Percentiles rank a stretch among this genome's conserved stretches.
phyloP scores from a whole-genome alignment of 2,888 invertebrate species.

The Palloptera scutellata region DNA sequence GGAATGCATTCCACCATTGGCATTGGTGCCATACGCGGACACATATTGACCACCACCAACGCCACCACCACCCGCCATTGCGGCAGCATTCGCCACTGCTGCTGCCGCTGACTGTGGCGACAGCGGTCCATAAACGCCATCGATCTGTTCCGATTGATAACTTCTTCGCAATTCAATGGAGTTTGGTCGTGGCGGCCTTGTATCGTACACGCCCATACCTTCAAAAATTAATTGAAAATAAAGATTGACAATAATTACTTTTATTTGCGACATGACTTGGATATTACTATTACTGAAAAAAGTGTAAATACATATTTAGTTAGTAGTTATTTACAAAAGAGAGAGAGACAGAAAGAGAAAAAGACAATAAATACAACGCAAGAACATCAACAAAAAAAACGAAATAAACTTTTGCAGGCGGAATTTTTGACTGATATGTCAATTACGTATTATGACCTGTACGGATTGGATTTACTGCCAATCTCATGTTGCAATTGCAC shows the following conservation, averaged over 20 bases:
- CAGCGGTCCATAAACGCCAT: constrained; percentile 57
- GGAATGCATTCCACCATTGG: constrained; percentile 34
- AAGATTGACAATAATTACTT: constrained; percentile 16
- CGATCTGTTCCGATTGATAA: constrained; percentile 61
- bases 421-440: no score
- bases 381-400: not conserved
- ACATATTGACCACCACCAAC: constrained; percentile 41
- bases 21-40: constrained; percentile 48
- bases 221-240: constrained; percentile 44
- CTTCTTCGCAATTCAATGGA: constrained; percentile 78
- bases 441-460: not conserved
- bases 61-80: constrained; percentile 29
- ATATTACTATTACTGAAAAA: constrained; percentile 19
- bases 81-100: constrained; percentile 32
- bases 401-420: not conserved
- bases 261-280: not conserved
- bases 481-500: not conserved
- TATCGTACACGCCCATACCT: constrained; percentile 69
- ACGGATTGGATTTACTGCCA: not conserved
- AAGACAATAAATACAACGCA: not conserved
- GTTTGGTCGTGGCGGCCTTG: constrained; percentile 81
- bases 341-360: not conserved
- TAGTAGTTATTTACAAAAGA: not conserved
- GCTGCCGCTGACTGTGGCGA: constrained; percentile 54
- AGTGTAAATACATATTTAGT: constrained; percentile 27